Evolutionary conservation across 2,113 vertebrate species (phyloP).

Genomic region (Cercopithecus mona): DNA sequence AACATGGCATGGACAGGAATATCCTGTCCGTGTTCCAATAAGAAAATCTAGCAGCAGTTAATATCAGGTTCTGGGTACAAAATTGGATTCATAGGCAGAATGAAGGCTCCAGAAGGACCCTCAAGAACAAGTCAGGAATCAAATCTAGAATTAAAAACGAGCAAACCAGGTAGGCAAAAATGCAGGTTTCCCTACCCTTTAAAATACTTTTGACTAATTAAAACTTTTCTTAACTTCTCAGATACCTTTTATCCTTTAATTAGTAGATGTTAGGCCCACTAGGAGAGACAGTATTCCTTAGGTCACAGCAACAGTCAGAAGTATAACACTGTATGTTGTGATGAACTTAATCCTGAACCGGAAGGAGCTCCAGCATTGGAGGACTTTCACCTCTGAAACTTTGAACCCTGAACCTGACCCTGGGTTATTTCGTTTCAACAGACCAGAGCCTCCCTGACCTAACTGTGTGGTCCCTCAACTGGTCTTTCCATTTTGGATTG

Average conservation of each 20-base stretch:
- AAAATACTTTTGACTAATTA: not conserved
- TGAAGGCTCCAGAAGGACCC: not conserved
- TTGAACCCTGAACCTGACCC: not conserved
- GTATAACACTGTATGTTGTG: not conserved
- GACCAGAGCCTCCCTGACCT: not conserved
- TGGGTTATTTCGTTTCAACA: not conserved
- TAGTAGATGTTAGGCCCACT: not conserved
- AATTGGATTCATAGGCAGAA: constrained; percentile 23
- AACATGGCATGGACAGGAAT: not conserved
- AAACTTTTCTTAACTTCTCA: constrained; percentile 37
- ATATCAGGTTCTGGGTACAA: not conserved
- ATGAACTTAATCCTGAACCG: not conserved
- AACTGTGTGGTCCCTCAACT: not conserved
- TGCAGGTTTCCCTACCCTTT: not conserved
- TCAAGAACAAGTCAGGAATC: not conserved
- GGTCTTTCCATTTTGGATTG: not conserved
- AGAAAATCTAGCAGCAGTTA: constrained; percentile 17
- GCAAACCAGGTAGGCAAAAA: not conserved
- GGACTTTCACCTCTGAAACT: not conserved
- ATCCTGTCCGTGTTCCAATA: not conserved
- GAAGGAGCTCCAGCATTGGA: not conserved
- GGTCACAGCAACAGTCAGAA: not conserved
- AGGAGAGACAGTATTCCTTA: constrained; percentile 10
- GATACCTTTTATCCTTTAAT: not conserved
- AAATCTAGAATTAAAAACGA: not conserved